Percentiles rank a stretch among this genome's conserved stretches.
phyloP scores from a whole-genome alignment of 2,113 vertebrate species.

The Cromileptes altivelis region DNA sequence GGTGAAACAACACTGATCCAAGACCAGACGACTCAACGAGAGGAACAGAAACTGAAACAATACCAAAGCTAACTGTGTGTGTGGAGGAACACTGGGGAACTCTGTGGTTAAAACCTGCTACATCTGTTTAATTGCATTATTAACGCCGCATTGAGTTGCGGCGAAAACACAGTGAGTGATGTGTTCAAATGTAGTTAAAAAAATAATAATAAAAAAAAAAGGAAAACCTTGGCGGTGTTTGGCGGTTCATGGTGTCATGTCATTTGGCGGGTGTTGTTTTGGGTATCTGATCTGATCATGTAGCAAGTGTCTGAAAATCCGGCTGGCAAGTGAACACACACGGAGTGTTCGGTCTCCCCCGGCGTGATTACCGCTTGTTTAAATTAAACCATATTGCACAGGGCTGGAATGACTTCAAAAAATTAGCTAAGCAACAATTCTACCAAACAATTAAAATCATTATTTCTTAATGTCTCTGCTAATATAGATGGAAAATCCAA shows the following conservation, averaged over 20 bases:
- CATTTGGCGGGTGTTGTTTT: not conserved
- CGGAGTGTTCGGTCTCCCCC: too few relatives aligned
- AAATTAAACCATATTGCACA: conserved; percentile 55
- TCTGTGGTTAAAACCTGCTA: conserved; percentile 63
- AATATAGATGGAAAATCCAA: conserved; percentile 23
- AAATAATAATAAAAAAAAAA: not conserved
- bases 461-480: conserved; percentile 36
- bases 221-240: conserved; percentile 31
- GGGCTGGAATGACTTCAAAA: conserved; percentile 73
- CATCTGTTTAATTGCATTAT: conserved; percentile 64
- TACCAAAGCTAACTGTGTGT: not conserved
- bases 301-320: not conserved
- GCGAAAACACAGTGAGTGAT: conserved; percentile 60
- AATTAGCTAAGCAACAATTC: conserved; percentile 44
- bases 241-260: not conserved
- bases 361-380: not conserved
- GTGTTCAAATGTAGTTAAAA: conserved; percentile 23
- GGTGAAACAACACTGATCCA: not conserved
- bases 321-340: not conserved
- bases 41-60: not conserved
- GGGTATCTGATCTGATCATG: not conserved
- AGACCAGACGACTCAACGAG: not conserved
- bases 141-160: not conserved
- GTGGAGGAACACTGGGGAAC: not conserved
- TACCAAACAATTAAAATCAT: conserved; percentile 52